phyloP scores from a whole-genome alignment of 1,140 invertebrate species.

The Macrobrachium nipponense region DNA sequence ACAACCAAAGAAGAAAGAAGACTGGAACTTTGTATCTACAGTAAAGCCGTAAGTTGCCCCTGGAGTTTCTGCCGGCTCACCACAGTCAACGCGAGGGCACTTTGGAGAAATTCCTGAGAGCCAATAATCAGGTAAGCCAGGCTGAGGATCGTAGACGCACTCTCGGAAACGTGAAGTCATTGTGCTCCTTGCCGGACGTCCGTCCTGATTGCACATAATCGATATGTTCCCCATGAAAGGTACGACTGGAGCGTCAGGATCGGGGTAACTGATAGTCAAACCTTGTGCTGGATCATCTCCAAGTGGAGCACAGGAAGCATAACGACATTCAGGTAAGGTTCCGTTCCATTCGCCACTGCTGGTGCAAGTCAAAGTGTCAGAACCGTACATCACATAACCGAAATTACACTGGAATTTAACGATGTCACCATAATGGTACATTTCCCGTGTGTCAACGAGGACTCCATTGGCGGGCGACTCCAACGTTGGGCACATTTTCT shows the following conservation, averaged over 20 bases:
- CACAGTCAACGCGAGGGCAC: conserved; percentile 90
- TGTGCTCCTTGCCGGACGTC: conserved; percentile 82
- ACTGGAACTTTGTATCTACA: conserved; percentile 88
- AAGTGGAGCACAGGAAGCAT: conserved; percentile 86
- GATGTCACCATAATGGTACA: conserved; percentile 90
- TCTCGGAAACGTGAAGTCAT: conserved; percentile 87
- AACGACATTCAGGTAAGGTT: conserved; percentile 84
- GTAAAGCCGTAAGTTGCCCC: conserved; percentile 92
- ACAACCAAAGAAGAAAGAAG: conserved; percentile 95
- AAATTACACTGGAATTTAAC: conserved; percentile 95
- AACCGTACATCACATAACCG: conserved; percentile 91
- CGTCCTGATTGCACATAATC: conserved; percentile 81
- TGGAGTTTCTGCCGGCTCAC: conserved; percentile 85
- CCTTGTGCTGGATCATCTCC: conserved; percentile 91
- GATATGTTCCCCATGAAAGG: conserved; percentile 92
- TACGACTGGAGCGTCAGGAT: conserved; percentile 84
- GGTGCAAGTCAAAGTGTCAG: conserved; percentile 85
- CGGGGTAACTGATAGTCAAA: conserved; percentile 78
- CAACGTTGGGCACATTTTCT: conserved; percentile 87
- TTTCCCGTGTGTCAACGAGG: conserved; percentile 80
- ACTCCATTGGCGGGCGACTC: conserved; percentile 89
- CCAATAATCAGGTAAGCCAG: conserved; percentile 92
- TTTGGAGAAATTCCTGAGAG: conserved; percentile 85
- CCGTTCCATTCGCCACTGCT: conserved; percentile 95
- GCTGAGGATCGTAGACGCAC: conserved; percentile 87